Base-by-base conservation (phyloP, 1,140 invertebrate genomes). In the Lerema accius region DNA sequence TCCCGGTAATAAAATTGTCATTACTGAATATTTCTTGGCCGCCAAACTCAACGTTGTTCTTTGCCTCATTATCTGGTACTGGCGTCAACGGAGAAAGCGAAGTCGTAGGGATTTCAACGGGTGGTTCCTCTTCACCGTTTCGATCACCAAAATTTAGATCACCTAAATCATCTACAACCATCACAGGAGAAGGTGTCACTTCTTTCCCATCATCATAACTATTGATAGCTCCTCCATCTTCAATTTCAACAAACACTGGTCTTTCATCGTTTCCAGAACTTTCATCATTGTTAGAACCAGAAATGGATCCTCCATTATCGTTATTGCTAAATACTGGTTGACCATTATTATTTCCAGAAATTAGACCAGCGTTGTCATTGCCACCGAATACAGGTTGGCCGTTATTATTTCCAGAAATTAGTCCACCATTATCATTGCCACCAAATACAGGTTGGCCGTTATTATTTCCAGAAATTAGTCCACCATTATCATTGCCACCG, bases 11-110 rank as follows among this genome's bases (percentile, higher is more conserved):
- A 56, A 51, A 65, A 43, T 69, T 62, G 53, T 65, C 32, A 67
- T 84, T 86, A 86, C 84, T 56, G 75, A 87, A 87, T 35, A 74
- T 37, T 66, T 67, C 69, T 37, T 56, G 48, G 2, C 61, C 10
- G 51, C 72, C 75, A 17, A 84, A 80, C 59, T 82, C 76, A 56
- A 78, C 65, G 63, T 78, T 79, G 55, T 80, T 77, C 7, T 72
- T 71, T 0, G 65, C 60, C 16, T 71, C 76, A 0, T 69, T 62
- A 0, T 23, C n/a, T 10, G 78, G 76, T 9, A 78, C 73, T 13
- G 82, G 80, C 6, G 77, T 79, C 10, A 82, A 51, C 1, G 58
- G 50, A 4, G 73, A 51, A 1, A 73, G 53, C 4, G 69, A 14
- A 48, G 11, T 49, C 13, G 37, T 11, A 11, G 13, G 28, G 9